Base-by-base conservation (phyloP, 2,797 vertebrate genomes). In the Sebastes cheni region DNA sequence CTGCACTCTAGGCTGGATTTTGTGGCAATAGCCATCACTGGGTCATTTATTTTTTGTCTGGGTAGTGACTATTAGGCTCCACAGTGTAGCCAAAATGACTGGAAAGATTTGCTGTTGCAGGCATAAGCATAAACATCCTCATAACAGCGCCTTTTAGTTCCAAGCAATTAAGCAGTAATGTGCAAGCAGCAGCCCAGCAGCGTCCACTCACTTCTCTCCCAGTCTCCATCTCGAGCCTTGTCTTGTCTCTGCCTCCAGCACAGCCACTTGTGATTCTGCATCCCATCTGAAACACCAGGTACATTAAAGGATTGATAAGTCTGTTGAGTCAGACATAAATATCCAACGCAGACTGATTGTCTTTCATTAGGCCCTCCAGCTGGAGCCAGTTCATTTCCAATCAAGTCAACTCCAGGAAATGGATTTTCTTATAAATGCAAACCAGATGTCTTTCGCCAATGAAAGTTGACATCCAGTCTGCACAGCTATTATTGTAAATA, bases 121-220 rank as follows among this genome's bases (percentile, higher is more conserved):
- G 87, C 89, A 88, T 78, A 85, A 91, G 92, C 92, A 92, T 93
- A 86, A 92, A 91, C 91, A 91, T 93, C 89, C 86, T 91, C 91
- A 89, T 88, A 92, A 92, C 91, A 85, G 89, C 71, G 83, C 88
- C 85, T 92, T 54, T 94, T 93, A 93, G 92, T 93, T 94, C 91
- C 91, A 81, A 91, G 91, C 93, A 92, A 92, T 94, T 95, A 94
- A 87, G 88, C 93, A 89, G 87, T 92, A 89, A 92, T 92, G 91
- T 92, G 90, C 85, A 77, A 73, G 88, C 80, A 74, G 86, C 85
- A 80, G 85, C 75, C 77, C 87, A 55, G 83, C 76, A 55, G 83
- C 76, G 64, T 89, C 91, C 89, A 66, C 81, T 88, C 75, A 46
- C 50, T 77, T 81, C 81, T 86, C 80, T 86, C 80, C 68, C 39